Percentiles rank a stretch among this genome's conserved stretches.
phyloP scores from a whole-genome alignment of 2,113 vertebrate genomes.

The Perca schrenkii region DNA sequence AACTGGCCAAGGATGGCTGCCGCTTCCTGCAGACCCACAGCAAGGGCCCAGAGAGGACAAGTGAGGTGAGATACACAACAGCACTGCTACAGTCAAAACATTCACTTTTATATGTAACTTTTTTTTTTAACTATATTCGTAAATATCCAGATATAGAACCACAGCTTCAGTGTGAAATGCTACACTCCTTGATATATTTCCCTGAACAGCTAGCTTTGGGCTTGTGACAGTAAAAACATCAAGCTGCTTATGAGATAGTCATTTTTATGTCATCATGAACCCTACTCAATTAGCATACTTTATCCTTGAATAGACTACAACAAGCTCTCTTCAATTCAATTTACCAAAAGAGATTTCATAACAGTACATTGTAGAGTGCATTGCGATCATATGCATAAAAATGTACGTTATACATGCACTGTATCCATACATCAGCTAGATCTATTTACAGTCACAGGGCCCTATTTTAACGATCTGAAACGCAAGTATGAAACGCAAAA shows the following conservation, averaged over 20 bases:
- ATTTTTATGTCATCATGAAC: slow-evolving; percentile 24
- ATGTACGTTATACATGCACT: neutral
- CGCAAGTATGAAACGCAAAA: too few relatives aligned
- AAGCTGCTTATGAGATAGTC: slow-evolving; percentile 21
- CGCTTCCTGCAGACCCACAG: slow-evolving; percentile 89
- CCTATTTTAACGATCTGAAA: too few relatives aligned
- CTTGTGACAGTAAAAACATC: neutral
- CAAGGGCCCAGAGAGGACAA: slow-evolving; percentile 84
- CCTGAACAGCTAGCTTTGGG: slow-evolving; percentile 9
- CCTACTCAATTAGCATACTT: slow-evolving; percentile 13
- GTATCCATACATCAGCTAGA: neutral
- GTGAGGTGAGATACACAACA: slow-evolving; percentile 85
- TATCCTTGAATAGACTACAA: slow-evolving; percentile 17
- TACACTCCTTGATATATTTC: neutral
- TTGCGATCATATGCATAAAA: neutral
- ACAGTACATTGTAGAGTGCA: neutral
- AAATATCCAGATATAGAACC: neutral
- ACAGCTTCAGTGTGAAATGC: slow-evolving; percentile 1
- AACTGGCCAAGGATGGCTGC: slow-evolving; percentile 91
- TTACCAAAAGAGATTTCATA: neutral
- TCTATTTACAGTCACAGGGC: neutral
- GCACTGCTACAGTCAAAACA: slow-evolving; percentile 14
- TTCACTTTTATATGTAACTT: neutral
- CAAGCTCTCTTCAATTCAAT: neutral
- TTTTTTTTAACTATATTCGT: neutral